Conservation (phyloP, 2,113 vertebrate species). For the Heteronetta atricapilla region DNA sequence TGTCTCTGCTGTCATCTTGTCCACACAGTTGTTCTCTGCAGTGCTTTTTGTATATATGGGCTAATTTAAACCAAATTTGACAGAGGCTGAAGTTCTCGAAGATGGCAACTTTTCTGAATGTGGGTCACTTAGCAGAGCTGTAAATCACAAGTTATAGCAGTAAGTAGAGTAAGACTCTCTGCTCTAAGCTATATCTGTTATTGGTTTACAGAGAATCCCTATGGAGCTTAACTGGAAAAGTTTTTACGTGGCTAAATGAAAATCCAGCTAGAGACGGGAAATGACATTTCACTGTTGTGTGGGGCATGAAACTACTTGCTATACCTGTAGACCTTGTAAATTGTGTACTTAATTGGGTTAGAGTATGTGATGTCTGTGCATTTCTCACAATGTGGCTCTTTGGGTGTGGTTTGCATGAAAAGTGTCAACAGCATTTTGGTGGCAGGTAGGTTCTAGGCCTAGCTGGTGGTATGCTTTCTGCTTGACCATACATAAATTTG, state of each 20-base stretch:
- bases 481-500: background rate
- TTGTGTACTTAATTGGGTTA: background rate
- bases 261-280: background rate
- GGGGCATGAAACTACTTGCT: background rate
- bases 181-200: background rate
- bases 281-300: background rate
- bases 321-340: background rate
- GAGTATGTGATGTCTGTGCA: background rate
- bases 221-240: background rate
- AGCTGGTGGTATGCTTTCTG: background rate
- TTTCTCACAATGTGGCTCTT: background rate
- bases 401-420: background rate
- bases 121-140: background rate
- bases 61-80: background rate
- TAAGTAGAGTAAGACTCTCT: background rate
- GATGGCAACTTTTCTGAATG: background rate
- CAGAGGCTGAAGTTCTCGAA: background rate
- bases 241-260: background rate
- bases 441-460: background rate
- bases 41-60: background rate
- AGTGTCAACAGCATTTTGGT: background rate
- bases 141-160: background rate
- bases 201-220: background rate
- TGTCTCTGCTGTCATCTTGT: background rate
- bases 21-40: background rate